These are phyloP conservation scores for Xyrichtys novacula DNA, from an alignment of 2,797 vertebrate genomes.

Conservation along the genomic window DNA sequence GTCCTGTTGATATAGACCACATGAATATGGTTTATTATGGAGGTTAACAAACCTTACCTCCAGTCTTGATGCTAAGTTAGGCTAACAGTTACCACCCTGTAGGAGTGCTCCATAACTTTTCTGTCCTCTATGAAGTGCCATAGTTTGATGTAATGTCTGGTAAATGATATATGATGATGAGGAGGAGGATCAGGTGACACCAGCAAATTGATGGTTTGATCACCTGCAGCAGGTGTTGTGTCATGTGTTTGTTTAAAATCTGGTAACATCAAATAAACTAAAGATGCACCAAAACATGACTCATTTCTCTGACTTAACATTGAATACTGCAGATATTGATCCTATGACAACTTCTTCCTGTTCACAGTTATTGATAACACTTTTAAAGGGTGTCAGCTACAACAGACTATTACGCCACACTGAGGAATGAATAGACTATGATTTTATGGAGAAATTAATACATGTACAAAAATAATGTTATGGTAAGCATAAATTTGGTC, in stretches of 20 bases:
- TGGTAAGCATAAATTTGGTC: no score
- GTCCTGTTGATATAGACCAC: no score
- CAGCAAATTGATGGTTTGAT: neutral
- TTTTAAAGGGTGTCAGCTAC: no score
- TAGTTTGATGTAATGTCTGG: slow-evolving; percentile 27
- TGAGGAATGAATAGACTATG: no score
- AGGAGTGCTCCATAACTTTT: slow-evolving; percentile 1
- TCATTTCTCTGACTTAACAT: neutral
- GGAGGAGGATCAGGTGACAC: neutral
- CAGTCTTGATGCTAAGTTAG: slow-evolving; percentile 20
- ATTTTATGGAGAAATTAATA: no score
- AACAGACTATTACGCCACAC: no score
- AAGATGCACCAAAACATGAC: neutral
- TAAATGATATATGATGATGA: slow-evolving; percentile 3
- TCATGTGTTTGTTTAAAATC: slow-evolving; percentile 32
- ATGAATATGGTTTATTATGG: no score
- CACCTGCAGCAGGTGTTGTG: slow-evolving; percentile 1
- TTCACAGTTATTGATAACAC: no score
- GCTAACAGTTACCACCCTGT: slow-evolving; percentile 1
- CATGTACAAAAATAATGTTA: no score
- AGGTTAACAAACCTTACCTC: neutral
- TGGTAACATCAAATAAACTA: slow-evolving; percentile 40
- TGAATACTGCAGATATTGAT: neutral
- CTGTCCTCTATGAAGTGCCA: slow-evolving; percentile 24
- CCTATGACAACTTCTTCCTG: no score